phyloP scores from a whole-genome alignment of 2,797 vertebrate genomes.

The Silurus lanzhouensis region DNA sequence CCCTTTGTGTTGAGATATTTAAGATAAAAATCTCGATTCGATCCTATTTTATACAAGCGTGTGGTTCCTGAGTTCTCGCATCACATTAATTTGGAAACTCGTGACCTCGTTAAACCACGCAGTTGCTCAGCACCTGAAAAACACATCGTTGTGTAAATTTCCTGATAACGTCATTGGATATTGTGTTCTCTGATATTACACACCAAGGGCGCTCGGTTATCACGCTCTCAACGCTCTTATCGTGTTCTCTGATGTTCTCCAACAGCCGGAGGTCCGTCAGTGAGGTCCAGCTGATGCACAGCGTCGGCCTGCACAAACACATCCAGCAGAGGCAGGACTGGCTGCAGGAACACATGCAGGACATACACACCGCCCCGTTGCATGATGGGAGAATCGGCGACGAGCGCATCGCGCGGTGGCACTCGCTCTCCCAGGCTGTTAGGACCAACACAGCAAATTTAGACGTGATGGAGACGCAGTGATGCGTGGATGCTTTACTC shows the following conservation, averaged over 20 bases:
- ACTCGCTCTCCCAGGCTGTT: conserved; percentile 39
- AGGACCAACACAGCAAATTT: conserved; percentile 7
- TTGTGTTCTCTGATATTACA: conserved; percentile 12
- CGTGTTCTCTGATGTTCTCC: not conserved
- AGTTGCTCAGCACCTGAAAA: not conserved
- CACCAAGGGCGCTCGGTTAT: not conserved
- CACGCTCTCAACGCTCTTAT: not conserved
- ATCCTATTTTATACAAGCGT: not conserved
- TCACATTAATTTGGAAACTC: not conserved
- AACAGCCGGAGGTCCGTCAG: conserved; percentile 86
- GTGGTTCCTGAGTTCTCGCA: not conserved
- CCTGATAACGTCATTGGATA: not conserved
- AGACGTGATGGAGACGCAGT: conserved; percentile 53
- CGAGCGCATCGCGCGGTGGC: not conserved
- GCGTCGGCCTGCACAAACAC: conserved; percentile 80
- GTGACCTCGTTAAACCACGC: not conserved
- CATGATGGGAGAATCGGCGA: conserved; percentile 46
- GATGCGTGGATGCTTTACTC: conserved; percentile 8
- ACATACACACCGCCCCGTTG: conserved; percentile 74
- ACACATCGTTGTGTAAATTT: not conserved
- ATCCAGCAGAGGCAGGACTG: conserved; percentile 83
- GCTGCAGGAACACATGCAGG: conserved; percentile 83
- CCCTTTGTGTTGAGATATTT: not conserved
- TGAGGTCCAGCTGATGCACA: conserved; percentile 94
- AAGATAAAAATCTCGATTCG: not conserved